Conservation (phyloP, 1,140 invertebrate genomes). For the Halesus radiatus region DNA sequence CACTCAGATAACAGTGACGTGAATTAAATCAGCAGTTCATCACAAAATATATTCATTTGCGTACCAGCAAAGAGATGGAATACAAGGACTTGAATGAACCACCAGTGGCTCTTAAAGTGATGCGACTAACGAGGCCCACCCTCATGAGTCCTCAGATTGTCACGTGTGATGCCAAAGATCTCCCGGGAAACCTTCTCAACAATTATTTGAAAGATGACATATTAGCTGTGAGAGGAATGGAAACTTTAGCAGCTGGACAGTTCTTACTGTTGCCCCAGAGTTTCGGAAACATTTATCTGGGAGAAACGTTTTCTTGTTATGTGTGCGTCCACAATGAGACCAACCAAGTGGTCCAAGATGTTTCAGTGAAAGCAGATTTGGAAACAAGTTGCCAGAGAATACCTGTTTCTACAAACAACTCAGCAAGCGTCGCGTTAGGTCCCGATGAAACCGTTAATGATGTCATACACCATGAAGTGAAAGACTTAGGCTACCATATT, state of each 20-base stretch:
- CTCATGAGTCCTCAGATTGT: constrained; percentile 84
- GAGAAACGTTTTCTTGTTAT: constrained; percentile 98
- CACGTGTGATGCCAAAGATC: constrained; percentile 86
- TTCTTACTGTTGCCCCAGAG: constrained; percentile 95
- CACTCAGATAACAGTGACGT: not conserved
- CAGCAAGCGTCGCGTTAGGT: constrained; percentile 76
- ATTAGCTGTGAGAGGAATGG: constrained; percentile 81
- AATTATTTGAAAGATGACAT: constrained; percentile 84
- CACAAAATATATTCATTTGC: not conserved
- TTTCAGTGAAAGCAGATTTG: constrained; percentile 90
- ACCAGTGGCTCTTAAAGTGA: constrained; percentile 80
- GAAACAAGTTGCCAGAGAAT: constrained; percentile 93
- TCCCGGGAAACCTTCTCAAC: constrained; percentile 84
- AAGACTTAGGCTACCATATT: constrained; percentile 97
- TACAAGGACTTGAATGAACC: constrained; percentile 67
- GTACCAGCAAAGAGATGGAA: constrained; percentile 61
- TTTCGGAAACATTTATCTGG: constrained; percentile 88
- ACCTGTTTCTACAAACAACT: constrained; percentile 75
- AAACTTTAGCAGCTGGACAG: constrained; percentile 87
- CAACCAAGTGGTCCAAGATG: constrained; percentile 83
- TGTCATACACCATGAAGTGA: constrained; percentile 98
- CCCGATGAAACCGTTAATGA: constrained; percentile 93
- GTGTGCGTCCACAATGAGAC: constrained; percentile 97
- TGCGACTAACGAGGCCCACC: constrained; percentile 91
- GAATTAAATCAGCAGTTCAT: no score